phyloP scores from a whole-genome alignment of 2,113 vertebrate genomes.

The Copsychus sechellarum region DNA sequence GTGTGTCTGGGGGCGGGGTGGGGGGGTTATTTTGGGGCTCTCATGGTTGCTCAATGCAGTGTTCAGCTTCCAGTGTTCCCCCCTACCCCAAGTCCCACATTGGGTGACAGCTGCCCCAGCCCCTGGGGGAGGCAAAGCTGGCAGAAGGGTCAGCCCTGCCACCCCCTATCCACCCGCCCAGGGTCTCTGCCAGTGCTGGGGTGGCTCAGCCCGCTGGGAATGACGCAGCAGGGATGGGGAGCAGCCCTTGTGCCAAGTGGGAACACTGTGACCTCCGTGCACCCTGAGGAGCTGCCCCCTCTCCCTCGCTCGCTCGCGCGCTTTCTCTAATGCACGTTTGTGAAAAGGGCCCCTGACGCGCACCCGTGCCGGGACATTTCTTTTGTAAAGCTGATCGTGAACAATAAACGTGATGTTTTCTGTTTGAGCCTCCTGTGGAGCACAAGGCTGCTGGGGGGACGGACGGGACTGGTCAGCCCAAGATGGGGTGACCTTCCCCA shows the following conservation, averaged over 20 bases:
- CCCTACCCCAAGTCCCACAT: neutral
- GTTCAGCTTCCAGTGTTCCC: slow-evolving; percentile 46
- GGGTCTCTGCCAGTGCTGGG: neutral
- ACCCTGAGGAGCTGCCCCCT: neutral
- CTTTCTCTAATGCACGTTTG: slow-evolving; percentile 65
- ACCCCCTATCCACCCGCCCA: fast-evolving
- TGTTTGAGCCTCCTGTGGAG: neutral
- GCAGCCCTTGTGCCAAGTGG: neutral
- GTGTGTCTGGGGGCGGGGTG: neutral
- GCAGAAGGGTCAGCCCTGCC: neutral
- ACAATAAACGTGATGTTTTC: slow-evolving; percentile 78
- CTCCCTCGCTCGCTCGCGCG: neutral
- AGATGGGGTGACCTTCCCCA: fast-evolving
- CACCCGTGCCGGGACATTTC: slow-evolving; percentile 6
- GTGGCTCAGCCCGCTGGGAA: neutral
- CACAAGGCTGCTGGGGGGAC: fast-evolving
- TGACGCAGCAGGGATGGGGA: fast-evolving
- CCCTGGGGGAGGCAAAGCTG: fast-evolving
- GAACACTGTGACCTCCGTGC: slow-evolving; percentile 42
- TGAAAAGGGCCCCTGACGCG: slow-evolving; percentile 33
- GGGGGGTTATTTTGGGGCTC: neutral
- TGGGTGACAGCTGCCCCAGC: fast-evolving
- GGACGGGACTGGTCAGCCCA: fast-evolving
- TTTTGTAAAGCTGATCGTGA: slow-evolving; percentile 79
- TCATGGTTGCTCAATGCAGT: slow-evolving; percentile 14